phyloP scores from a whole-genome alignment of 1,140 invertebrate species.

The Hycleus phaleratus region DNA sequence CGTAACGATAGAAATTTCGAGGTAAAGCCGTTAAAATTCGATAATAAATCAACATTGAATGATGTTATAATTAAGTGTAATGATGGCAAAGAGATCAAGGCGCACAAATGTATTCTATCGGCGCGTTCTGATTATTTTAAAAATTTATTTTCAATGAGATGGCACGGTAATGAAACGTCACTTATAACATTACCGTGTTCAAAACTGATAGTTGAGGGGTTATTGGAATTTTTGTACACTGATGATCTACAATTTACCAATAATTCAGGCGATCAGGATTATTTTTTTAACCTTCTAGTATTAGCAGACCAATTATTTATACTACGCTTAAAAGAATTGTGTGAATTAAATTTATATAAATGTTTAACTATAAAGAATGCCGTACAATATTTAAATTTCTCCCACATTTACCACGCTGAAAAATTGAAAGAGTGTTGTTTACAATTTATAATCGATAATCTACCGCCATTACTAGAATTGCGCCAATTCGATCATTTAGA shows the following conservation, averaged over 20 bases:
- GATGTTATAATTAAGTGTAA: slow-evolving; percentile 54
- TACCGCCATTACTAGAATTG: slow-evolving; percentile 58
- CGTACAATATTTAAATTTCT: slow-evolving; percentile 58
- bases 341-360: slow-evolving; percentile 53
- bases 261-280: slow-evolving; percentile 46
- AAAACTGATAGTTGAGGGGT: slow-evolving; percentile 44
- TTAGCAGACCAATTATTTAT: slow-evolving; percentile 64
- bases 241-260: slow-evolving; percentile 50
- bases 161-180: slow-evolving; percentile 52
- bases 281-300: slow-evolving; percentile 58
- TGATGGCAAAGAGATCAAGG: slow-evolving; percentile 51
- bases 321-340: slow-evolving; percentile 54
- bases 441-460: slow-evolving; percentile 62
- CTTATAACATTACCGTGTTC: slow-evolving; percentile 29
- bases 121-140: slow-evolving; percentile 68
- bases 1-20: too few species aligned
- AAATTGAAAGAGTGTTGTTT: slow-evolving; percentile 60
- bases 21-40: too few species aligned
- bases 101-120: slow-evolving; percentile 66
- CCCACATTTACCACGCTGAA: slow-evolving; percentile 56
- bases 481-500: slow-evolving; percentile 51
- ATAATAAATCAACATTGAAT: slow-evolving; percentile 45
- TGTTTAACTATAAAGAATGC: slow-evolving; percentile 62
- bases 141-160: slow-evolving; percentile 62
- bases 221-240: slow-evolving; percentile 62